phyloP scores from a whole-genome alignment of 1,140 invertebrate genomes.

The Saccostrea cuccullata region DNA sequence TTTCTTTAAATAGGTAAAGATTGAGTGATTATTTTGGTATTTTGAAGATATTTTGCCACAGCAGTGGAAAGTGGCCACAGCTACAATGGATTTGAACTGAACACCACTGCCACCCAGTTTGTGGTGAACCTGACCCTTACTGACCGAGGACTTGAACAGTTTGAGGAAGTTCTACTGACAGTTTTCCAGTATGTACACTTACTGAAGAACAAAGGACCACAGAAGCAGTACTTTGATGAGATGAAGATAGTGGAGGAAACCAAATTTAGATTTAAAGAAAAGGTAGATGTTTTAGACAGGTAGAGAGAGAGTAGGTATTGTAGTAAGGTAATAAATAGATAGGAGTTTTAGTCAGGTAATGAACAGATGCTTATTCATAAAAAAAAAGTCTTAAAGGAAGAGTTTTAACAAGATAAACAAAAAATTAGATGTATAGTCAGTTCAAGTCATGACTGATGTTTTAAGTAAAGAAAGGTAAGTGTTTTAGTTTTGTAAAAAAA shows the following conservation, averaged over 20 bases:
- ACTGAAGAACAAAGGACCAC: slow-evolving; percentile 66
- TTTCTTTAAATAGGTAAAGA: no score
- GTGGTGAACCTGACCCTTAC: slow-evolving; percentile 70
- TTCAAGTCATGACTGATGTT: no score
- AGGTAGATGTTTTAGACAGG: slow-evolving; percentile 58
- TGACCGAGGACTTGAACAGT: slow-evolving; percentile 61
- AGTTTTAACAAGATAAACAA: no score
- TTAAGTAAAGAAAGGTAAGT: no score
- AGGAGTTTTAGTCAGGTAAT: no score
- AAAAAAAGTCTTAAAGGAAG: no score
- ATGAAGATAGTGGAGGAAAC: slow-evolving; percentile 73
- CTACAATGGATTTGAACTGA: slow-evolving; percentile 71
- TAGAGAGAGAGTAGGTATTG: background rate
- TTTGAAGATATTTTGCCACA: slow-evolving; percentile 68
- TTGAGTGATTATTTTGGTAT: background rate
- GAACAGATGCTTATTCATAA: no score
- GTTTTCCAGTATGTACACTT: slow-evolving; percentile 62
- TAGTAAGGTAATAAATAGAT: no score
- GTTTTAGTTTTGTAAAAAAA: no score
- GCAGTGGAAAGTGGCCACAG: slow-evolving; percentile 69
- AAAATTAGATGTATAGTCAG: no score
- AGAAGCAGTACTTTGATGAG: slow-evolving; percentile 70
- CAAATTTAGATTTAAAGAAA: slow-evolving; percentile 75
- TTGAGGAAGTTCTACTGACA: no score
- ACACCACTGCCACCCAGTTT: slow-evolving; percentile 71